Base-by-base conservation (phyloP, 2,888 invertebrate species). In the Icerya purchasi region DNA sequence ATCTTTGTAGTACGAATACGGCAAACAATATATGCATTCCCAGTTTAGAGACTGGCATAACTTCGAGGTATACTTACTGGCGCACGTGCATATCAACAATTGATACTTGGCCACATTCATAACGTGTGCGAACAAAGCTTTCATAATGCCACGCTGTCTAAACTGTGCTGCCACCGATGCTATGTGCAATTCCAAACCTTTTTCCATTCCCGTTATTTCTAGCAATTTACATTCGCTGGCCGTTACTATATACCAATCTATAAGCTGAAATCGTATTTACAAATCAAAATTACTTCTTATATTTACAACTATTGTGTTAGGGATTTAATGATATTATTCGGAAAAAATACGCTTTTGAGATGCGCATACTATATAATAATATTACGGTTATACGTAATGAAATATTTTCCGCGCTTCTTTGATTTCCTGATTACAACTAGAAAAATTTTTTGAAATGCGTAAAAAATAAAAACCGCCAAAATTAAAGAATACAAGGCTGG, bases 21-120 rank as follows among this genome's bases (percentile, higher is more conserved):
- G 57, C 19, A 57, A 20, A 23, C 57, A 57, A 57, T 57, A 57
- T 10, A 57, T 23, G 23, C 57, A 57, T 50, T 50, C 51, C 57
- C 57, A 57, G 18, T 23, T 19, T 14, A 57, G 23, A 8, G 57
- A 57, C 18, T 50, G 57, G 20, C 57, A 57, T 14, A 57, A 50
- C 50, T 57, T 57, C 19, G 57, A 24, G 3, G 57, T 57, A 14
- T 50, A 51, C 19, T 57, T 22, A 19, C 57, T 57, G 50, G 57
- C 57, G 24, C 57, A 57, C 1, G 57, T 57, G 24, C 57, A 57
- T 23, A 57, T 50, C 1, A 57, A 22, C 2, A 57, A 49, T 49
- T 57, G 21, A 23, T 57, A 50, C 2, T 50, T 23, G 8, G 8
- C 50, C 14, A 22, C 22, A n/a, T 50, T 50, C 3, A 23, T 50